These are phyloP conservation scores for Coecobrya sp. DNA, from an alignment of 2,888 invertebrate species.

Conservation along the genomic window DNA sequence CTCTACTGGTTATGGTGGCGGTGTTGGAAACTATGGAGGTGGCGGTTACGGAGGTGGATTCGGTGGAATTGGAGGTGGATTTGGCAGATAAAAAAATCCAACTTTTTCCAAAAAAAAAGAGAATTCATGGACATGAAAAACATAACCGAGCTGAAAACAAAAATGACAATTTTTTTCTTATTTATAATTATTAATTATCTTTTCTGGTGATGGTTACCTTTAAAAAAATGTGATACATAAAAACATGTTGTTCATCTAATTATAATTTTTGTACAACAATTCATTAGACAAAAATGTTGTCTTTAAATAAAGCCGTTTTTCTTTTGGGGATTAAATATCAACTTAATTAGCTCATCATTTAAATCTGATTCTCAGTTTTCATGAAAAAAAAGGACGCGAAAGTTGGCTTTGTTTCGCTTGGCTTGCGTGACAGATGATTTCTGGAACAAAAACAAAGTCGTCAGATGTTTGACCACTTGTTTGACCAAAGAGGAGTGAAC, in stretches of 20 bases:
- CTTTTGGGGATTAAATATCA: not conserved
- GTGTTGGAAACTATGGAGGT: constrained; percentile 73
- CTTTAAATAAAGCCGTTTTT: no score
- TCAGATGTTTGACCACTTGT: no score
- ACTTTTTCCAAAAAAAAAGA: not conserved
- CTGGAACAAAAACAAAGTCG: no score
- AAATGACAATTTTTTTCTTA: not conserved
- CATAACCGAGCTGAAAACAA: constrained; percentile 7
- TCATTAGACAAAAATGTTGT: not conserved
- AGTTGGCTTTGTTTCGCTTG: no score
- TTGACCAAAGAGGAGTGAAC: no score
- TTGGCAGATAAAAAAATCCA: not conserved
- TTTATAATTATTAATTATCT: not conserved
- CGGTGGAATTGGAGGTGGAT: constrained; percentile 72
- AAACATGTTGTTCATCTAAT: no score
- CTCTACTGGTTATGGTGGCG: constrained; percentile 73
- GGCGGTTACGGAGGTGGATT: constrained; percentile 54
- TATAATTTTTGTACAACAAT: no score
- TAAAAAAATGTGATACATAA: no score
- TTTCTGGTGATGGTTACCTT: not conserved
- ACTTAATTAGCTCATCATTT: no score
- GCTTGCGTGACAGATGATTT: no score
- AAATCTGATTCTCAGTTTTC: no score
- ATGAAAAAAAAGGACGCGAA: no score
- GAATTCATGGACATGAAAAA: not conserved